Evolutionary conservation across 2,888 invertebrate species (phyloP).

Genomic region (Aleiodes leptofemur): DNA sequence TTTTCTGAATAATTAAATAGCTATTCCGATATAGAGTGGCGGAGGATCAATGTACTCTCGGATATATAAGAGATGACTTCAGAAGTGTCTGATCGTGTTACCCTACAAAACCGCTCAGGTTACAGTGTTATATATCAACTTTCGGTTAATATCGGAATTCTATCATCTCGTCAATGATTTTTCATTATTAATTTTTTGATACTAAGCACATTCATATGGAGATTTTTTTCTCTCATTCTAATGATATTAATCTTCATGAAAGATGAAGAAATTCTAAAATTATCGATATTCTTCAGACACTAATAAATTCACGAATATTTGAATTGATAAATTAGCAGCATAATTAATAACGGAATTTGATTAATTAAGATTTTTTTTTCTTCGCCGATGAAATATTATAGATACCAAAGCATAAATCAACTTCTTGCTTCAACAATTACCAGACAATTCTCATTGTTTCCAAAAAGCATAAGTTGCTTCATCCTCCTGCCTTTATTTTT

Average conservation of each 20-base stretch:
- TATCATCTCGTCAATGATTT: constrained; percentile 37
- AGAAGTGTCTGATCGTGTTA: constrained; percentile 58
- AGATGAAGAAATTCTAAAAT: constrained; percentile 15
- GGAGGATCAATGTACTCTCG: constrained; percentile 41
- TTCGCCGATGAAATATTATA: too few relatives aligned
- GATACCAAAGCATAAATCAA: too few relatives aligned
- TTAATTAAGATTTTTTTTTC: too few relatives aligned
- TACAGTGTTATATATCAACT: constrained; percentile 52
- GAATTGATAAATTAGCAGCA: too few relatives aligned
- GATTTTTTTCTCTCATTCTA: constrained; percentile 1
- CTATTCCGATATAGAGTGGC: constrained; percentile 12
- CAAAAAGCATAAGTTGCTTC: too few relatives aligned
- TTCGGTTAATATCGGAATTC: constrained; percentile 11
- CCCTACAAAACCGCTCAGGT: constrained; percentile 60
- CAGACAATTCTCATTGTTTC: too few relatives aligned
- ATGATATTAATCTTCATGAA: constrained; percentile 22
- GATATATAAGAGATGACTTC: constrained; percentile 34
- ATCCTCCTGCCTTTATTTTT: too few relatives aligned
- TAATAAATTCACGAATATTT: too few relatives aligned
- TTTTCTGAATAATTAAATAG: constrained; percentile 25
- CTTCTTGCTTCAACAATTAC: too few relatives aligned
- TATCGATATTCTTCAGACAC: constrained; percentile 7
- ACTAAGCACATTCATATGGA: constrained; percentile 3
- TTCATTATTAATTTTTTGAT: constrained; percentile 10
- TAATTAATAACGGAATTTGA: too few relatives aligned